Evolutionary conservation across 2,888 invertebrate genomes (phyloP), one percentile per base, ranked within the genome.

Genomic region (Drosophila longiperda): DNA sequence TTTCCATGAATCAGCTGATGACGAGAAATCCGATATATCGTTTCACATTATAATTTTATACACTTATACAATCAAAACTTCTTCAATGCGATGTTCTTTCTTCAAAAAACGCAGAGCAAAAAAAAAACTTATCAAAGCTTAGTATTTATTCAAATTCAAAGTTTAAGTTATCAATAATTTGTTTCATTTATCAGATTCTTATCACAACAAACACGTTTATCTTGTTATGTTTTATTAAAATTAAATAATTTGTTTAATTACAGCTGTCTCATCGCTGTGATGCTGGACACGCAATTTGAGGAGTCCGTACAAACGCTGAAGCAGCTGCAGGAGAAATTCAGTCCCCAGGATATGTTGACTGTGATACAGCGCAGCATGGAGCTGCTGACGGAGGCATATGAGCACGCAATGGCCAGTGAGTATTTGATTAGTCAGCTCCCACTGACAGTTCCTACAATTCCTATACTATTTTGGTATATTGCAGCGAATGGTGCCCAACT

Each of bases 341-440:
- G 92, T 66, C 93, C 93, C 36, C 91, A 92, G 78, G 91, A 91
- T 48, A 93, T 93, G 93, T 77, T 93, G 59, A 90, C 90, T 84
- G 92, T 93, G 82, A 93, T 93, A 78, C 92, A 92, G 78, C 90
- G 89, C 52, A 91, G 92, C 72, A 92, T 92, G 82, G 90, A 92
- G 77, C 80, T 91, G 59, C 91, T 93, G 53, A 91, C 91, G 8
- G 89, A 92, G 65, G 93, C 93, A 36, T 91, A 92, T 73, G 91
- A 91, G 77, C 79, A 83, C 34, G 85, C 91, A 23, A 89, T 87
- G 65, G 83, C 78, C n/a, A 89, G 92, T 92, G 72, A 77, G 76
- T 74, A 48, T 7, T 17, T 0, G 4, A 17, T 38, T n/a, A 1
- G 1, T 15, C 20, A 32, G 20, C 23, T 15, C 2, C 4, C n/a